phyloP scores from a whole-genome alignment of 2,113 vertebrate species.

The Coregonus clupeaformis region DNA sequence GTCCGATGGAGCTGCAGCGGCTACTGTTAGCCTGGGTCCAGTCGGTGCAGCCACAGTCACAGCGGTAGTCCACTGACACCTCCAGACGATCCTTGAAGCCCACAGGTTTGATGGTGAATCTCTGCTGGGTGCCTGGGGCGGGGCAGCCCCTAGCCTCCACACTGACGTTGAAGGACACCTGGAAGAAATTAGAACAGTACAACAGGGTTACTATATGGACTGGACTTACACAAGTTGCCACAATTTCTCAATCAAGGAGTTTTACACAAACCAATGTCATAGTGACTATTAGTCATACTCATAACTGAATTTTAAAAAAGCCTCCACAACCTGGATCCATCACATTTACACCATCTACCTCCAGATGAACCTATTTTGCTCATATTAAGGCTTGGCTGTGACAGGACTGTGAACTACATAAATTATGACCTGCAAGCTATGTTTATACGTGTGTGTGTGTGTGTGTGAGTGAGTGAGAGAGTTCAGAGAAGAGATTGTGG shows the following conservation, averaged over 20 bases:
- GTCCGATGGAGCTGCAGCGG: slow-evolving; percentile 84
- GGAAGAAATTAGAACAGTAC: not conserved
- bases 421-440: slow-evolving; percentile 19
- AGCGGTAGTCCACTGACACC: slow-evolving; percentile 82
- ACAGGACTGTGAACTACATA: slow-evolving; percentile 24
- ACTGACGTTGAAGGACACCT: slow-evolving; percentile 88
- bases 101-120: slow-evolving; percentile 88
- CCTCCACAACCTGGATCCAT: too few relatives aligned
- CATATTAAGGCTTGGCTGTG: not conserved
- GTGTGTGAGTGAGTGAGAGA: too few relatives aligned
- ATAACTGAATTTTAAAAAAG: too few relatives aligned
- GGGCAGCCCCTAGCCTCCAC: slow-evolving; percentile 88
- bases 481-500: not conserved
- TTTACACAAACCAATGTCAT: too few relatives aligned
- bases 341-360: too few relatives aligned
- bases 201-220: too few relatives aligned
- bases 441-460: too few relatives aligned
- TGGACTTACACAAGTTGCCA: too few relatives aligned
- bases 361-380: too few relatives aligned
- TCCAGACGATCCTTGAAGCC: slow-evolving; percentile 92
- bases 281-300: too few relatives aligned
- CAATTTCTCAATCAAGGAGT: too few relatives aligned
- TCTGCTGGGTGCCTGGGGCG: slow-evolving; percentile 50
- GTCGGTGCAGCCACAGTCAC: slow-evolving; percentile 80
- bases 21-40: slow-evolving; percentile 67